A percentile compares a stretch with the other conserved stretches of the same genome.
phyloP scores from a whole-genome alignment of 2,888 invertebrate species.

The Dasypogon diadema region DNA sequence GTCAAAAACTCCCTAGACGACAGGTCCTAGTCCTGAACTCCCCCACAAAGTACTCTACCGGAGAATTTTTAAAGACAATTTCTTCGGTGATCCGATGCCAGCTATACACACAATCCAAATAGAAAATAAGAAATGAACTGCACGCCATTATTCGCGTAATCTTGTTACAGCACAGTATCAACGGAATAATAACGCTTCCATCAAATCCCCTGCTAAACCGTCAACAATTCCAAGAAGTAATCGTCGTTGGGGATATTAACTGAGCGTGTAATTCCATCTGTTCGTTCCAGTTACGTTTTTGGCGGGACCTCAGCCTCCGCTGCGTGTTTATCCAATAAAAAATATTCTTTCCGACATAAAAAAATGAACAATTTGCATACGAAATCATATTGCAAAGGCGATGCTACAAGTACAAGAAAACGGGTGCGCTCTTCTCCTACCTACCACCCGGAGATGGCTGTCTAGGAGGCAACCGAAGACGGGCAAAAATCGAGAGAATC shows the following conservation, averaged over 20 bases:
- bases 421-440: not conserved
- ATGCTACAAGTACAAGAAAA: constrained; percentile 16
- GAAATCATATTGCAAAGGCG: constrained; percentile 51
- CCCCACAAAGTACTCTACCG: no score
- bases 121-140: no score
- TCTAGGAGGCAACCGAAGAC: no score
- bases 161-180: not conserved
- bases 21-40: no score
- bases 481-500: no score
- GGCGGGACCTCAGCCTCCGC: not conserved
- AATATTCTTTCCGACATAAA: constrained; percentile 32
- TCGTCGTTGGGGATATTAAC: constrained; percentile 42
- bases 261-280: constrained; percentile 46
- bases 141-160: constrained; percentile 18
- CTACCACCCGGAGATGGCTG: constrained; percentile 14
- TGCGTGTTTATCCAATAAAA: constrained; percentile 50
- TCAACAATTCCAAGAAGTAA: constrained; percentile 35
- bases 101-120: no score
- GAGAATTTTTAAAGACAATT: no score
- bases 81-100: no score
- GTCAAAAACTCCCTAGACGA: no score
- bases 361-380: constrained; percentile 55
- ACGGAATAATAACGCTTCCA: constrained; percentile 26
- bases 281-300: constrained; percentile 3
- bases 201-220: constrained; percentile 37